Conservation (phyloP, 2,888 invertebrate species). For the Cetonia aurata region DNA sequence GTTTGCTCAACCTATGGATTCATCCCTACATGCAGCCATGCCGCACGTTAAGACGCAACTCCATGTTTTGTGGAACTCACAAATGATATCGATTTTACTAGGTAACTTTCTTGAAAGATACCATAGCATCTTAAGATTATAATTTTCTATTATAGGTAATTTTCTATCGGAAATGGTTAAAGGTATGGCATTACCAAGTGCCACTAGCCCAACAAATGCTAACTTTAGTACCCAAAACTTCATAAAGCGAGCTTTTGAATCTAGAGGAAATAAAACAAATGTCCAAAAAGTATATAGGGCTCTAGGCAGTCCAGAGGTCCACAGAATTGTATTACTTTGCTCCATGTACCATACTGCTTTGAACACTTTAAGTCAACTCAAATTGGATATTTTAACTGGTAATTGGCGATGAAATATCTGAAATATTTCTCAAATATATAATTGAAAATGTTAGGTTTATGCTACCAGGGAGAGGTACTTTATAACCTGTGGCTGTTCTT, state of each 20-base stretch:
- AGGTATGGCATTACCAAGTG: constrained; percentile 64
- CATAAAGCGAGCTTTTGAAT: constrained; percentile 73
- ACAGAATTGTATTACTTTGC: constrained; percentile 88
- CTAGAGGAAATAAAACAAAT: constrained; percentile 72
- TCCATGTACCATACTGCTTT: constrained; percentile 93
- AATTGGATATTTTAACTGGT: constrained; percentile 94
- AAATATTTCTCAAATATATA: constrained; percentile 8
- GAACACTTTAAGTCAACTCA: constrained; percentile 89
- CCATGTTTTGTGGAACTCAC: constrained; percentile 70
- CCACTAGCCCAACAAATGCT: constrained; percentile 61
- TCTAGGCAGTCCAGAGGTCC: constrained; percentile 84
- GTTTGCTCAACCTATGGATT: constrained; percentile 78
- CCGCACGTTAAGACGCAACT: constrained; percentile 69
- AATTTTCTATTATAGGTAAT: constrained; percentile 62
- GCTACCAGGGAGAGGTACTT: constrained; percentile 92
- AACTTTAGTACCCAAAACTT: constrained; percentile 68
- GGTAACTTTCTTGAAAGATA: constrained; percentile 62
- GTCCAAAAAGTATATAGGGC: constrained; percentile 78
- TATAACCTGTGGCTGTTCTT: constrained; percentile 93
- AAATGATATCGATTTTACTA: constrained; percentile 70
- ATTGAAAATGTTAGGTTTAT: constrained; percentile 77
- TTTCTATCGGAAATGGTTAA: constrained; percentile 67
- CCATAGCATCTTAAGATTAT: constrained; percentile 4
- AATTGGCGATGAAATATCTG: constrained; percentile 45
- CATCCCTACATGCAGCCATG: constrained; percentile 71